These are phyloP conservation scores for Buceros bicornis DNA, from an alignment of 2,797 vertebrate species.

Conservation along the genomic window DNA sequence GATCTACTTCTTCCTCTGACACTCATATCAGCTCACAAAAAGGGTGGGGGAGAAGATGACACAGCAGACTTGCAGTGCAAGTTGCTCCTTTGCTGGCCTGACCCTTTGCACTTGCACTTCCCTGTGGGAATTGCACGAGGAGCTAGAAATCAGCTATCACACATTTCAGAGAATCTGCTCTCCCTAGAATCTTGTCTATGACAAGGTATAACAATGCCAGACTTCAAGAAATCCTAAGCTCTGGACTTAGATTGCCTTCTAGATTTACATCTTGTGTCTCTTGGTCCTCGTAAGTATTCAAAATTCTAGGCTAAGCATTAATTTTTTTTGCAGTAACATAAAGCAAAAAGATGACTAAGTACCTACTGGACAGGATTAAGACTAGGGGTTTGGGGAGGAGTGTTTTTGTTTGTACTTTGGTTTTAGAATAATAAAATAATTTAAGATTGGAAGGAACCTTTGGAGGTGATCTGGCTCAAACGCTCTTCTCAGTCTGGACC, in stretches of 20 bases:
- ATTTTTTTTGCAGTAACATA: not conserved
- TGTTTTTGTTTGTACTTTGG: not conserved
- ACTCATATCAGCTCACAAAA: not conserved
- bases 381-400: not conserved
- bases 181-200: not conserved
- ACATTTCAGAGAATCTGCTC: not conserved
- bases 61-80: not conserved
- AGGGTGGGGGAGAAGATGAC: not conserved
- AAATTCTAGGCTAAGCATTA: not conserved
- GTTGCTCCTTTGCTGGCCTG: not conserved
- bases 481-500: not conserved
- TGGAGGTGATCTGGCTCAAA: not conserved
- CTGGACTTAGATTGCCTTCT: not conserved
- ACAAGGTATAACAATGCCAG: not conserved
- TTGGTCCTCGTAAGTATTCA: not conserved
- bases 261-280: not conserved
- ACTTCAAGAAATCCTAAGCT: not conserved
- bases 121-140: not conserved
- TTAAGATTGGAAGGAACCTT: not conserved
- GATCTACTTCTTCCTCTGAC: not conserved
- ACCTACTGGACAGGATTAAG: not conserved
- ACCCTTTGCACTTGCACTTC: not conserved
- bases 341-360: not conserved
- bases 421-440: not conserved
- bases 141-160: not conserved